A percentile compares a stretch with the other conserved stretches of the same genome.
These are phyloP conservation scores for Macheiramphus alcinus DNA, from an alignment of 2,113 vertebrate genomes.

Conservation along the genomic window DNA sequence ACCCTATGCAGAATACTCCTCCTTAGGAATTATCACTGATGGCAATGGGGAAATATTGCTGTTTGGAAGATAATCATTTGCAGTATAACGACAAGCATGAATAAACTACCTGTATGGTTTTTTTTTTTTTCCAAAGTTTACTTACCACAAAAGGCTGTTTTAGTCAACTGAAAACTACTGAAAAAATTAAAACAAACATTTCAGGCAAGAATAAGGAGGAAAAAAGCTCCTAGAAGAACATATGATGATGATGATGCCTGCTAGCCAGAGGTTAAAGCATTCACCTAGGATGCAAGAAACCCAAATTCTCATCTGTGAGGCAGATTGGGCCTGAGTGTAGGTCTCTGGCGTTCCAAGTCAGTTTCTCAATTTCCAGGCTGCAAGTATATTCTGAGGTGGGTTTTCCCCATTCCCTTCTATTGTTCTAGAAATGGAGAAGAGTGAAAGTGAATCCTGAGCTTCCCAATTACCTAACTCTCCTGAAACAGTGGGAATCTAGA, in stretches of 20 bases:
- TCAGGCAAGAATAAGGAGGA: neutral
- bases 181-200: neutral
- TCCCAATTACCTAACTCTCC: neutral
- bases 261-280: neutral
- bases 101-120: neutral
- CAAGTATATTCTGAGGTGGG: neutral
- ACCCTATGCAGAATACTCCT: neutral
- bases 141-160: neutral
- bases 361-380: neutral
- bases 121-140: neutral
- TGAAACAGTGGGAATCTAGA: neutral
- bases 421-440: neutral
- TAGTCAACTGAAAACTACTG: neutral
- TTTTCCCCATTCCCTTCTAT: neutral
- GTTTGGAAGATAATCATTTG: neutral
- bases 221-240: neutral
- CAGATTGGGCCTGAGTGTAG: neutral
- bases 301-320: neutral
- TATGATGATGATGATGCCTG: neutral
- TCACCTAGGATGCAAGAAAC: neutral
- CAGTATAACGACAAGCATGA: neutral
- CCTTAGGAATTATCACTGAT: neutral
- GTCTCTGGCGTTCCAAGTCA: neutral
- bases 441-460: neutral
- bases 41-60: neutral